A percentile compares a stretch with the other conserved stretches of the same genome.
Evolutionary conservation across 2,797 vertebrate genomes (phyloP).

Genomic region (Anniella stebbinsi): DNA sequence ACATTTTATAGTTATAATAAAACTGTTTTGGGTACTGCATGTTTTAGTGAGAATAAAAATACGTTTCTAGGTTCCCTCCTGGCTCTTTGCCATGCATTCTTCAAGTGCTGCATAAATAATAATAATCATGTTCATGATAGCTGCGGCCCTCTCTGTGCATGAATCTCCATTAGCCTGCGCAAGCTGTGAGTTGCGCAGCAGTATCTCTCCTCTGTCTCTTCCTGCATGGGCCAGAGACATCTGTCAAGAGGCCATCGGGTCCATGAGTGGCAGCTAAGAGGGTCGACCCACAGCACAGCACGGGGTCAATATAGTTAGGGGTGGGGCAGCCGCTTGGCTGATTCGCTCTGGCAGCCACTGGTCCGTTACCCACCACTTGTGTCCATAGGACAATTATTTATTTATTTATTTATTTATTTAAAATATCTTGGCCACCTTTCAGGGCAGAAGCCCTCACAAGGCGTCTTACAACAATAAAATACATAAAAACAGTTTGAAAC

Average conservation of each 20-base stretch:
- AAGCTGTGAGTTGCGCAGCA: neutral
- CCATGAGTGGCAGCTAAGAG: neutral
- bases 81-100: neutral
- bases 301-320: neutral
- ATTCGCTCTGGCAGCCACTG: too few species aligned
- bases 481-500: too few species aligned
- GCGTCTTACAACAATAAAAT: too few species aligned
- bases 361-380: too few species aligned
- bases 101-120: constrained; percentile 20
- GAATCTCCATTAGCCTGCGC: constrained; percentile 35
- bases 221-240: neutral
- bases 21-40: constrained; percentile 32
- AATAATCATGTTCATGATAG: neutral
- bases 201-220: neutral
- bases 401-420: too few species aligned
- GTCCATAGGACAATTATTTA: too few species aligned
- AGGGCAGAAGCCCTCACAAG: too few species aligned
- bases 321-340: too few species aligned
- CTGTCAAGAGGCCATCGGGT: neutral
- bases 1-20: neutral
- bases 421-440: too few species aligned
- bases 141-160: constrained; percentile 3
- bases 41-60: constrained; percentile 29
- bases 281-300: too few species aligned
- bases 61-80: neutral